A percentile compares a stretch with the other conserved stretches of the same genome.
Conservation (phyloP, 2,113 vertebrate species). For the Vulpes lagopus region DNA sequence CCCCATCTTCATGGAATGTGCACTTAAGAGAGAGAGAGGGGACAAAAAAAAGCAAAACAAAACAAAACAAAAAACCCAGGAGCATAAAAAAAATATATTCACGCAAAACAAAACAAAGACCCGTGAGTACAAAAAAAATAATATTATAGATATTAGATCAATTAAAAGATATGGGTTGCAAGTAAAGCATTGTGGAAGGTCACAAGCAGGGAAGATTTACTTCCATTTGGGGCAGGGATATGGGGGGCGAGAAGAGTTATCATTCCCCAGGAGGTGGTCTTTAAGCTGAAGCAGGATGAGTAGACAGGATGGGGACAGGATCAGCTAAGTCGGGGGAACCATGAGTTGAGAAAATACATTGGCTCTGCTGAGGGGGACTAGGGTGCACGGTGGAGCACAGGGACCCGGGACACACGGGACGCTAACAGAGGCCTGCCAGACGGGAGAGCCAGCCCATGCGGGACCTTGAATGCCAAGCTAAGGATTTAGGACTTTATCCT, state of each 20-base stretch:
- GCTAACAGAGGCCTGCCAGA: background rate
- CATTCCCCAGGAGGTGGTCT: background rate
- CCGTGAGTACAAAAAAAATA: background rate
- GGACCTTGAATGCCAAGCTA: background rate
- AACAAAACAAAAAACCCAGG: background rate
- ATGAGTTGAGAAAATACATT: background rate
- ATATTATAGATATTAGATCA: constrained; percentile 13
- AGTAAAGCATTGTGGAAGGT: background rate
- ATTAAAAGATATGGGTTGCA: background rate
- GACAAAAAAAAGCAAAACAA: background rate
- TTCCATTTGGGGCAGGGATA: background rate
- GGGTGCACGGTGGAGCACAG: background rate
- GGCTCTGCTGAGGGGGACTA: background rate
- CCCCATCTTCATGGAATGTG: background rate
- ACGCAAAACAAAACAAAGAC: background rate
- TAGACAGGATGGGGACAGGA: background rate
- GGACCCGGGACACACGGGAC: accelerated
- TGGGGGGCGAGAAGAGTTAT: background rate
- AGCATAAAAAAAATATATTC: background rate
- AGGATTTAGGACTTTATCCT: background rate
- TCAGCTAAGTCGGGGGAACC: background rate
- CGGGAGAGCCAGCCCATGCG: background rate
- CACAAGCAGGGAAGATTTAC: background rate
- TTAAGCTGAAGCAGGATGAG: background rate
- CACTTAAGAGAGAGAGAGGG: background rate